phyloP scores from a whole-genome alignment of 2,113 vertebrate genomes.

The Zootoca vivipara region DNA sequence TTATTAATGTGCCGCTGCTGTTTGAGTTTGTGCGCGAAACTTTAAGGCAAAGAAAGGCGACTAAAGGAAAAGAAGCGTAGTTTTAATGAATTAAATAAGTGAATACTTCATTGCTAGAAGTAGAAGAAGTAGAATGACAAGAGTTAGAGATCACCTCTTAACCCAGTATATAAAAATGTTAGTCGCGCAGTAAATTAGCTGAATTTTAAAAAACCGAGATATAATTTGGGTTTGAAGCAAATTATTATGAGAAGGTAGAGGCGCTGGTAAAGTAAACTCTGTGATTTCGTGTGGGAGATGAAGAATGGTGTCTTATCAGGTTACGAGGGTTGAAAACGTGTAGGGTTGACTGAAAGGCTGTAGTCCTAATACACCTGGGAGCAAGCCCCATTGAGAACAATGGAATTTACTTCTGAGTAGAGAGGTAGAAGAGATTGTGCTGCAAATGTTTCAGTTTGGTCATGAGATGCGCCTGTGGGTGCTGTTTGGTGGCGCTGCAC shows the following conservation, averaged over 20 bases:
- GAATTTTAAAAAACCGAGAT: background rate
- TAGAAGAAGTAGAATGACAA: too few relatives aligned
- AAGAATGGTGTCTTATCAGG: background rate
- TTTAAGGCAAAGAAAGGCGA: background rate
- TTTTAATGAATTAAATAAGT: background rate
- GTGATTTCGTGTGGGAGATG: background rate
- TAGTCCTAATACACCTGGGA: background rate
- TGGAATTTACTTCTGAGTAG: background rate
- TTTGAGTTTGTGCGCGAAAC: background rate
- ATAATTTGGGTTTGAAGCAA: background rate
- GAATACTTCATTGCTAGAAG: too few relatives aligned
- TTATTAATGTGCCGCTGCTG: background rate
- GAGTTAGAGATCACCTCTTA: too few relatives aligned
- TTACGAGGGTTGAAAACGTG: slow-evolving; percentile 1
- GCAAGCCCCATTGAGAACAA: background rate
- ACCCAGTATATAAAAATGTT: too few relatives aligned
- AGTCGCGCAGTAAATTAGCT: background rate
- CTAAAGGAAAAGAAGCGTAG: too few relatives aligned
- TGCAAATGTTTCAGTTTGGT: slow-evolving; percentile 2
- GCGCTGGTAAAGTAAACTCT: background rate
- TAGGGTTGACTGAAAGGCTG: background rate
- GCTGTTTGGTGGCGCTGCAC: slow-evolving; percentile 3
- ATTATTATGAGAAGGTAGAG: background rate
- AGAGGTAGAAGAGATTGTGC: background rate
- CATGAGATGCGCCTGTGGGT: background rate